Evolutionary conservation across 2,113 vertebrate species (phyloP).

Genomic region (Tonatia bakeri): DNA sequence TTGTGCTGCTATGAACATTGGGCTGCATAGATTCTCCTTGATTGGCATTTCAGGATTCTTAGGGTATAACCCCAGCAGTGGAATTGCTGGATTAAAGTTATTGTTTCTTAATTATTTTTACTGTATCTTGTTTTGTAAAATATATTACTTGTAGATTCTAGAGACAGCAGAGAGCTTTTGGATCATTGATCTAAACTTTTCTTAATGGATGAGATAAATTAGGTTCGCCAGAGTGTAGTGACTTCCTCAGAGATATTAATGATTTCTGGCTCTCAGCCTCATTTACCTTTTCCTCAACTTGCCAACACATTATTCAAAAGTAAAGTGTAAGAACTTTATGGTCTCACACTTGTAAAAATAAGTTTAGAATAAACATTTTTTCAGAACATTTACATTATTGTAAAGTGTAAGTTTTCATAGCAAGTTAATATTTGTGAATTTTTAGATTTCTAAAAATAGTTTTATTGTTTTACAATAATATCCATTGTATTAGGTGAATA

Average conservation of each 20-base stretch:
- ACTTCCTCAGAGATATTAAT: not conserved
- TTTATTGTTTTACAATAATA: not conserved
- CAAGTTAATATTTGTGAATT: not conserved
- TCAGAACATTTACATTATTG: not conserved
- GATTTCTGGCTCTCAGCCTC: not conserved
- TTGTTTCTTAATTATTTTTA: not conserved
- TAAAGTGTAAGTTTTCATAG: not conserved
- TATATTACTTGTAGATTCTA: not conserved
- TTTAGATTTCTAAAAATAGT: not conserved
- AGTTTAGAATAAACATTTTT: not conserved
- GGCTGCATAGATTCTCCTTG: no score
- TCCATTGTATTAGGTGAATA: not conserved
- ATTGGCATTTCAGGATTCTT: no score
- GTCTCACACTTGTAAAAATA: not conserved
- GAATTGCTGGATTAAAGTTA: not conserved
- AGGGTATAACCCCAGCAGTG: no score
- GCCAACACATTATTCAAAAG: not conserved
- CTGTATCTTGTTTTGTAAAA: not conserved
- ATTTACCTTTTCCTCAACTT: not conserved
- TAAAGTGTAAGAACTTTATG: not conserved
- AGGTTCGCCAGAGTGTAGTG: not conserved
- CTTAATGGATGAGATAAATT: not conserved
- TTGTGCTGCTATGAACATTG: no score
- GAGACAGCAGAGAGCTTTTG: not conserved
- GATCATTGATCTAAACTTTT: not conserved